Evolutionary conservation across 2,888 invertebrate species (phyloP).

Genomic region (Formica aserva): DNA sequence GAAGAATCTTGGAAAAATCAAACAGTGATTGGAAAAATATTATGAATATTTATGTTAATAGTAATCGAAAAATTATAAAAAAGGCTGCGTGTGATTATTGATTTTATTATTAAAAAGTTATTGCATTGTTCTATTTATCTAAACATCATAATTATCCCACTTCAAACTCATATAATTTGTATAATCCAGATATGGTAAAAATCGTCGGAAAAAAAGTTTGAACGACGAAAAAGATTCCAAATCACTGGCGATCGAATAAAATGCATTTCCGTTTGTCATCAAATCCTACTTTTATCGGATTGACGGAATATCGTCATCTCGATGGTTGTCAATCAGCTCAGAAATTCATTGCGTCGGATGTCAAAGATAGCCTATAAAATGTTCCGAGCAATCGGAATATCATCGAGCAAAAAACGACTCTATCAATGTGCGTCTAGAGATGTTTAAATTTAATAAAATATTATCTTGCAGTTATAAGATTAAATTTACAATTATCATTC

Average conservation of each 20-base stretch:
- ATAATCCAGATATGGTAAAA: background rate
- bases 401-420: background rate
- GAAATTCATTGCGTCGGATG: slow-evolving; percentile 31
- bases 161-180: background rate
- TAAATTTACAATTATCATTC: background rate
- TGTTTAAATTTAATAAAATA: slow-evolving; percentile 28
- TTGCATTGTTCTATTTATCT: background rate
- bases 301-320: slow-evolving; percentile 13
- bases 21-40: background rate
- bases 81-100: background rate
- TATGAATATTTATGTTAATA: background rate
- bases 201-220: background rate
- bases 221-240: background rate
- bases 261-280: slow-evolving; percentile 8
- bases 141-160: background rate
- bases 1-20: background rate
- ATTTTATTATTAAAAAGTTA: background rate
- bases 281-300: slow-evolving; percentile 1
- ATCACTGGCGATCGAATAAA: background rate
- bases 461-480: background rate
- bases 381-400: slow-evolving; percentile 26
- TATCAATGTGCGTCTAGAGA: background rate
- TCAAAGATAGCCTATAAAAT: slow-evolving; percentile 35
- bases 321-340: background rate
- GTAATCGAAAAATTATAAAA: background rate